Conservation (phyloP, 1,140 invertebrate species). For the Lucilia cuprina region DNA sequence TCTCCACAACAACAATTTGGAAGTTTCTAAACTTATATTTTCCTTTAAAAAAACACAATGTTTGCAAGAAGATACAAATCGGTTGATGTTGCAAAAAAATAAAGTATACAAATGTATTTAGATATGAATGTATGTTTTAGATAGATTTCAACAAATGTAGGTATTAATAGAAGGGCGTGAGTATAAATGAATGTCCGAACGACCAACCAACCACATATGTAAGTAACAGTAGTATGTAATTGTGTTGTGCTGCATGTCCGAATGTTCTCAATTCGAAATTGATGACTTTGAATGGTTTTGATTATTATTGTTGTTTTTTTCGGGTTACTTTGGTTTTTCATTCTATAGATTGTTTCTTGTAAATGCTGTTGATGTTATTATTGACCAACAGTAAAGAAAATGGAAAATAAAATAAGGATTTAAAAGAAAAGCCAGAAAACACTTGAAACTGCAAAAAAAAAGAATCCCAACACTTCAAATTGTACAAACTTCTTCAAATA, state of each 20-base stretch:
- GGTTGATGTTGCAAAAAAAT: neutral
- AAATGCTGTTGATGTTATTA: slow-evolving; percentile 12
- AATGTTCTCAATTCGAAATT: slow-evolving; percentile 39
- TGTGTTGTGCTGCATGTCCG: slow-evolving; percentile 8
- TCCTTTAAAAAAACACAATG: neutral
- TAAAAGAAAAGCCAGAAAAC: neutral
- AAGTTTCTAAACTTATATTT: neutral
- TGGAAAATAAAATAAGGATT: neutral
- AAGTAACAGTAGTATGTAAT: neutral
- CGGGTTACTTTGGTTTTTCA: neutral
- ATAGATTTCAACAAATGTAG: neutral
- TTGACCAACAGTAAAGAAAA: neutral
- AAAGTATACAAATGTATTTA: neutral
- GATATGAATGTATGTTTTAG: neutral
- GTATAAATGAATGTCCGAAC: neutral
- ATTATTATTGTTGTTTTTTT: slow-evolving; percentile 35
- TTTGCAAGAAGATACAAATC: neutral
- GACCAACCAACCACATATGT: neutral
- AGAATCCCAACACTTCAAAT: slow-evolving; percentile 1
- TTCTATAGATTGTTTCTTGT: slow-evolving; percentile 9
- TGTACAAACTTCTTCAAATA: neutral
- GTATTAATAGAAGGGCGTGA: neutral
- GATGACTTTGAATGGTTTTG: slow-evolving; percentile 40
- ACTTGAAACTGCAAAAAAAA: neutral
- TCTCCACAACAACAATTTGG: neutral